Evolutionary conservation across 2,797 vertebrate genomes (phyloP).

Genomic region (Macropus fuliginosus): DNA sequence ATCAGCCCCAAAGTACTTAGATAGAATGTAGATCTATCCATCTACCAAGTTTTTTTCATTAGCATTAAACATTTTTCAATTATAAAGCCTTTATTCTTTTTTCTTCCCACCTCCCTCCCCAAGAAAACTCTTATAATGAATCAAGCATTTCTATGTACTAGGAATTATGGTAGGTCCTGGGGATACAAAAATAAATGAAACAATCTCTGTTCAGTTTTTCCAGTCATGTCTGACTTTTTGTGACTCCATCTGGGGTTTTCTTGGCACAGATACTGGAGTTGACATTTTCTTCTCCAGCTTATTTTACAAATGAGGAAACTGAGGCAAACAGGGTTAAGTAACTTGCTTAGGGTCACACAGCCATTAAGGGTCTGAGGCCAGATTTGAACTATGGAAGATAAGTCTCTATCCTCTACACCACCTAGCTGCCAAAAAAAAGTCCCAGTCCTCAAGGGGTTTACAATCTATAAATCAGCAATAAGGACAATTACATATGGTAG

Average conservation of each 20-base stretch:
- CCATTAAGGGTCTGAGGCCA: neutral
- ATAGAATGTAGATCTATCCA: neutral
- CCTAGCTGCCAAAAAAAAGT: neutral
- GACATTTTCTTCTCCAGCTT: neutral
- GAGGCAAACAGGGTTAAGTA: neutral
- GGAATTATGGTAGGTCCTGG: too few relatives aligned
- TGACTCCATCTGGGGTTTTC: neutral
- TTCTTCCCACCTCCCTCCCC: neutral
- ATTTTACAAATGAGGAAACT: neutral
- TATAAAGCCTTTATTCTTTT: neutral
- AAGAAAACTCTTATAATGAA: neutral
- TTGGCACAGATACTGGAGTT: neutral
- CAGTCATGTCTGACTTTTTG: neutral
- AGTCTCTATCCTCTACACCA: neutral
- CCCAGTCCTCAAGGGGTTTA: neutral
- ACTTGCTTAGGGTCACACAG: neutral
- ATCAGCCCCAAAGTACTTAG: neutral
- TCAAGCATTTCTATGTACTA: neutral
- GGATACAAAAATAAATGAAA: neutral
- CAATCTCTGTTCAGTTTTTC: neutral
- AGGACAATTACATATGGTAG: neutral
- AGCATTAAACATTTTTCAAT: neutral
- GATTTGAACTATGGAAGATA: neutral
- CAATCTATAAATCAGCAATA: neutral
- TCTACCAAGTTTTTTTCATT: neutral